These are phyloP conservation scores for Magallana nippona DNA, from an alignment of 2,888 invertebrate genomes.

Conservation along the genomic window DNA sequence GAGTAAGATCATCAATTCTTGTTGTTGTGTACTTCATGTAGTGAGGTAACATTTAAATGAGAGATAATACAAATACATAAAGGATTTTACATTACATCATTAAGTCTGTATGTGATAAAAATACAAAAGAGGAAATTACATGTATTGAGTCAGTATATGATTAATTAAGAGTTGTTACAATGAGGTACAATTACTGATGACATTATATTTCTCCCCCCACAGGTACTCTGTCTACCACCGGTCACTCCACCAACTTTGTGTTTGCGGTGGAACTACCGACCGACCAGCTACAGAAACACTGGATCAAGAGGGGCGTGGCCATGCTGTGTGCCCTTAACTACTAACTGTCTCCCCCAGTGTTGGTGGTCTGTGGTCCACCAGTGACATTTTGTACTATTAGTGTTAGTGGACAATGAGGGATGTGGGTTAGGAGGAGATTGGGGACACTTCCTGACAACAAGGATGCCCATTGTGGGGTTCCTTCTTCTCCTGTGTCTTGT, in stretches of 20 bases:
- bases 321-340: conserved; percentile 80
- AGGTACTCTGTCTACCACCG: conserved; percentile 80
- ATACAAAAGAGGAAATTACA: no score
- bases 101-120: no score
- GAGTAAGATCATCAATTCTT: no score
- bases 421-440: not conserved
- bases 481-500: not conserved
- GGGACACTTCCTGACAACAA: not conserved
- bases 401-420: not conserved
- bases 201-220: conserved; percentile 48
- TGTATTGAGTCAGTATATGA: no score
- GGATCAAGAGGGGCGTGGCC: conserved; percentile 80
- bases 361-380: not conserved
- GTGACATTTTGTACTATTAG: not conserved
- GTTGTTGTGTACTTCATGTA: no score
- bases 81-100: no score
- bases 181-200: no score
- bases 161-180: no score
- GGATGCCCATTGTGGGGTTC: not conserved
- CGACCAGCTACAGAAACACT: conserved; percentile 77
- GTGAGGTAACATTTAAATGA: no score
- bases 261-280: conserved; percentile 79
- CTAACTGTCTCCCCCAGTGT: conserved; percentile 54
- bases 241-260: conserved; percentile 80
- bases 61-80: no score